These are phyloP conservation scores for Hirtodrosophila histrioides DNA, from an alignment of 2,888 invertebrate species.

Conservation along the genomic window DNA sequence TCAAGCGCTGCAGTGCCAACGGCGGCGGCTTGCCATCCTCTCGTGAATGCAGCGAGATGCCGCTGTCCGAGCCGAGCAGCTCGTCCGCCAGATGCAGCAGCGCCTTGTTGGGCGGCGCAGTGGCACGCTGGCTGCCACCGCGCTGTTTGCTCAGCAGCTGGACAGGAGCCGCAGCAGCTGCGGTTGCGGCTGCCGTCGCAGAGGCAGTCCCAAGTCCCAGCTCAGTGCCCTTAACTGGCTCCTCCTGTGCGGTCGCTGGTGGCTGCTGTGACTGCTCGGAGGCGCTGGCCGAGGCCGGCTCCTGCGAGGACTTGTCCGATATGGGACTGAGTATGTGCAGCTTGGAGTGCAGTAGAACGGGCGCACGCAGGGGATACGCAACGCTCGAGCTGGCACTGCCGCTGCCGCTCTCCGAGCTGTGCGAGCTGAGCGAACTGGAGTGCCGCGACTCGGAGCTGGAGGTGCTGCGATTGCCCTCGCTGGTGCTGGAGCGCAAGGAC, in stretches of 20 bases:
- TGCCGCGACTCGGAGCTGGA: constrained; percentile 93
- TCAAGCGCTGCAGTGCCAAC: constrained; percentile 86
- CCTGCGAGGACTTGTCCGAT: constrained; percentile 95
- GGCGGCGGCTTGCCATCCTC: constrained; percentile 89
- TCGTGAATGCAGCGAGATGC: constrained; percentile 93
- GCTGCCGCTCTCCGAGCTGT: constrained; percentile 90
- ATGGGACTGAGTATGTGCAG: constrained; percentile 94
- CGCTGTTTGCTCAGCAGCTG: constrained; percentile 16
- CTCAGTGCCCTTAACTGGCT: constrained; percentile 17
- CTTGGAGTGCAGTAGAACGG: constrained; percentile 90
- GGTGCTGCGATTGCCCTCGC: constrained; percentile 93
- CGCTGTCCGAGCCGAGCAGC: constrained; percentile 94
- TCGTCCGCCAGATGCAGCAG: constrained; percentile 86
- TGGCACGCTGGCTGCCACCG: constrained; percentile 35
- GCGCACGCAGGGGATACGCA: constrained; percentile 87
- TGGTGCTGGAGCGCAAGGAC: constrained; percentile 93
- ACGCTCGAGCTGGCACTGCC: constrained; percentile 85
- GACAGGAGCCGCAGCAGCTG: constrained; percentile 28
- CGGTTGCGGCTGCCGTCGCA: constrained; percentile 40
- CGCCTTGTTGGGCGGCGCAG: constrained; percentile 90
- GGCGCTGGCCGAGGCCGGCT: constrained; percentile 87
- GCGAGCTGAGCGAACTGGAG: constrained; percentile 93
- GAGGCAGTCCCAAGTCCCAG: constrained; percentile 13
- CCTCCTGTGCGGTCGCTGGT: constrained; percentile 38
- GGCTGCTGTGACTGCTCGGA: constrained; percentile 92